Evolutionary conservation across 2,113 vertebrate species (phyloP).

Genomic region (Clarias gariepinus): DNA sequence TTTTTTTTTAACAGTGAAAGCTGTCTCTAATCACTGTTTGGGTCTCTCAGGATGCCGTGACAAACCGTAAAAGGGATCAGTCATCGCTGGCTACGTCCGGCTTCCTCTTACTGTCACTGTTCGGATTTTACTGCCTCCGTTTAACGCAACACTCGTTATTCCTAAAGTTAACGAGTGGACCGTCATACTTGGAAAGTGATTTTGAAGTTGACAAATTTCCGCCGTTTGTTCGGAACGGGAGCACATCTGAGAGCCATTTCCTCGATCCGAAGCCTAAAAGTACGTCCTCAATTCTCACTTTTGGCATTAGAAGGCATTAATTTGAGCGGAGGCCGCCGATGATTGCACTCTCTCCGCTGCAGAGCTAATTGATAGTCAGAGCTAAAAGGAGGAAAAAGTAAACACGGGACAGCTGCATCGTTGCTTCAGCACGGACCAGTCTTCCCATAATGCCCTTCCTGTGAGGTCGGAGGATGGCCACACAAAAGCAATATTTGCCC

Average conservation of each 20-base stretch:
- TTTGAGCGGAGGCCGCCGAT: constrained; percentile 53
- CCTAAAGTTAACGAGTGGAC: not conserved
- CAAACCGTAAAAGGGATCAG: not conserved
- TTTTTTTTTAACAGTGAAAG: not conserved
- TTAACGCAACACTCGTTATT: constrained; percentile 1
- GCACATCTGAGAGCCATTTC: constrained; percentile 48
- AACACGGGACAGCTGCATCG: constrained; percentile 67
- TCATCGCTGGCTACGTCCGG: not conserved
- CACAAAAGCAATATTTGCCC: constrained; percentile 79
- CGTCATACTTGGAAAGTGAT: not conserved
- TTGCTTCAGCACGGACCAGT: constrained; percentile 59
- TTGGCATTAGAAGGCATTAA: constrained; percentile 52
- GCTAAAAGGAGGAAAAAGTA: constrained; percentile 56
- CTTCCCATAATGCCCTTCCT: constrained; percentile 62
- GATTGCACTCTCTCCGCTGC: constrained; percentile 54
- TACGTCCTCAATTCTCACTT: constrained; percentile 40
- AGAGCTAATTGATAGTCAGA: constrained; percentile 66
- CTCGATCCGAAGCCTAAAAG: constrained; percentile 21
- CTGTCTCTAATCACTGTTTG: not conserved
- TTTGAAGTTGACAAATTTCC: not conserved
- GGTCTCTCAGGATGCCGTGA: not conserved
- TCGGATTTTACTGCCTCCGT: not conserved
- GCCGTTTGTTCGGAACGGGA: constrained; percentile 5
- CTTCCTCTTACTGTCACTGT: not conserved
- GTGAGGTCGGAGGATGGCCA: constrained; percentile 65